Evolutionary conservation across 1,140 invertebrate genomes (phyloP).

Genomic region (Melanaphis sacchari): DNA sequence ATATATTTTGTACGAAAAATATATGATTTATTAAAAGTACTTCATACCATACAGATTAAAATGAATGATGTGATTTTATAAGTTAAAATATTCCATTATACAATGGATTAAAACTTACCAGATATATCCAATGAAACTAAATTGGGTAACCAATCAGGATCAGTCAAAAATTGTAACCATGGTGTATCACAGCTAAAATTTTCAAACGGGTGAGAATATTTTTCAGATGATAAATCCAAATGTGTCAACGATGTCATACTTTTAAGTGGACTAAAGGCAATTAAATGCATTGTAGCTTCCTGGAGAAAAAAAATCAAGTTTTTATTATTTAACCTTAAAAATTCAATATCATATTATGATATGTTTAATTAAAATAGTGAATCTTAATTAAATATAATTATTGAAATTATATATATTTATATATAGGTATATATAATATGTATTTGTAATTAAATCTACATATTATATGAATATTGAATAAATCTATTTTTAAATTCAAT

Average conservation of each 20-base stretch:
- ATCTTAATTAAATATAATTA: background rate
- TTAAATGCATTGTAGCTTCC: conserved; percentile 53
- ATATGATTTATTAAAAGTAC: background rate
- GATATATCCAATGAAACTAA: conserved; percentile 76
- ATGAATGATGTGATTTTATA: background rate
- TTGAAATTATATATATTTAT: background rate
- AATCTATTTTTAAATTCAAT: background rate
- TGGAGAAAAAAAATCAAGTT: background rate
- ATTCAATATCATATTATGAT: too few relatives aligned
- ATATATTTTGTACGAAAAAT: background rate
- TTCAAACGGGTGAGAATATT: conserved; percentile 66
- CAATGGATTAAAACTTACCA: conserved; percentile 63
- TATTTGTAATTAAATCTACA: too few relatives aligned
- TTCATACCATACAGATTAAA: background rate
- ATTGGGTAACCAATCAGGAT: conserved; percentile 68
- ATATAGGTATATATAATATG: too few relatives aligned
- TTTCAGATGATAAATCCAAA: conserved; percentile 74
- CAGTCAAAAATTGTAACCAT: conserved; percentile 65
- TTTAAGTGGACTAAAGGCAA: conserved; percentile 49
- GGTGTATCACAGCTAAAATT: conserved; percentile 65
- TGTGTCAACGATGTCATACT: conserved; percentile 68
- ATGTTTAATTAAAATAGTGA: background rate
- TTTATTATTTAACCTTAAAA: background rate
- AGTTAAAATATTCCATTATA: background rate
- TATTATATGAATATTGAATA: background rate